Conservation (phyloP, 2,888 invertebrate species). For the Galerucella calmariensis region DNA sequence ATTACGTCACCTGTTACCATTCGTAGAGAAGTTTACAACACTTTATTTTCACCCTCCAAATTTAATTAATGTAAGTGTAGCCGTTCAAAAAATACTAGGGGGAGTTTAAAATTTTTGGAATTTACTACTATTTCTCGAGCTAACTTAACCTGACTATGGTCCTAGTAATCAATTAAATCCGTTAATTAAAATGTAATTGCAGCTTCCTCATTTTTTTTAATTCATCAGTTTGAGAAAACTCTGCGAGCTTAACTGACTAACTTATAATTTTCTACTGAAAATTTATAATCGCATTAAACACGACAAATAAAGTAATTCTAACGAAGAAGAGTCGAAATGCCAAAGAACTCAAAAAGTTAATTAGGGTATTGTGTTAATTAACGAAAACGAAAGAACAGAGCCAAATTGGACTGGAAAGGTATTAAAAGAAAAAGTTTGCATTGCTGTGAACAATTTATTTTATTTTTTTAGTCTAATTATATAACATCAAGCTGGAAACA, state of each 20-base stretch:
- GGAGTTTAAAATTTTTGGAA: too few species aligned
- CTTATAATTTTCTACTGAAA: neutral
- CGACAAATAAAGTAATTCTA: constrained; percentile 4
- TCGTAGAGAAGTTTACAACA: too few species aligned
- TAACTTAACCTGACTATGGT: too few species aligned
- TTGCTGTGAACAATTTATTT: neutral
- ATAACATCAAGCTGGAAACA: too few species aligned
- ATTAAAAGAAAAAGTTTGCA: neutral
- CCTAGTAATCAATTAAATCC: too few species aligned
- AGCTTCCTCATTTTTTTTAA: neutral
- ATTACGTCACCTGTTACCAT: too few species aligned
- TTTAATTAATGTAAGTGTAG: too few species aligned
- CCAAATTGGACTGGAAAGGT: neutral
- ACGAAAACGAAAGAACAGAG: neutral
- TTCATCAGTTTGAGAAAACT: too few species aligned
- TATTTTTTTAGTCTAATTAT: neutral
- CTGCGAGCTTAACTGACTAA: too few species aligned
- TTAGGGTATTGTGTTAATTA: neutral
- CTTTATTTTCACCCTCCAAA: too few species aligned
- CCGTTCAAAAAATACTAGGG: too few species aligned
- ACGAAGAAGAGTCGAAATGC: neutral
- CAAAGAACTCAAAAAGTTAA: neutral
- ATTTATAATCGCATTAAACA: neutral
- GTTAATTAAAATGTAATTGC: neutral
- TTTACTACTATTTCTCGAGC: too few species aligned